phyloP scores from a whole-genome alignment of 2,113 vertebrate genomes.

The Epinephelus moara region DNA sequence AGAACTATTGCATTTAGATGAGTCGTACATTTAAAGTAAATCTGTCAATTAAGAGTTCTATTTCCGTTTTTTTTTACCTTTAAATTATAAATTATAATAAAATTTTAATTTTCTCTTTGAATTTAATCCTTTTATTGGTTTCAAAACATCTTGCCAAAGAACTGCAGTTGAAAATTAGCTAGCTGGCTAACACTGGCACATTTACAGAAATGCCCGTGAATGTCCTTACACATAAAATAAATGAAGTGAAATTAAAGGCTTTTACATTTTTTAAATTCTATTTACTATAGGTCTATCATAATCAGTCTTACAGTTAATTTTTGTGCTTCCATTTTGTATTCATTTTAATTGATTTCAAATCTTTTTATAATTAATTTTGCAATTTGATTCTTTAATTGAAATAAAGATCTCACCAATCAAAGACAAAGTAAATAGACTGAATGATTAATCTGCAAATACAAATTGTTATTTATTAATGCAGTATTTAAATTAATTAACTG shows the following conservation, averaged over 20 bases:
- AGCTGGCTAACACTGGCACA: too few relatives aligned
- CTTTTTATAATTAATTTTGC: not conserved
- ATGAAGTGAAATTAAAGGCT: not conserved
- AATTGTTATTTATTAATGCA: too few relatives aligned
- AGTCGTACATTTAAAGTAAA: not conserved
- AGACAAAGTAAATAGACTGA: not conserved
- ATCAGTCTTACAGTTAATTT: not conserved
- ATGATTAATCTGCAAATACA: not conserved
- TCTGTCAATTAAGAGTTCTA: not conserved
- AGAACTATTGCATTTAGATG: not conserved
- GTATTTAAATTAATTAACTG: too few relatives aligned
- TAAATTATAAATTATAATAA: not conserved
- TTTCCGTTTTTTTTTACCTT: not conserved
- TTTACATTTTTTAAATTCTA: not conserved
- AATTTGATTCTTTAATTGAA: too few relatives aligned
- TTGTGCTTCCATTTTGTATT: not conserved
- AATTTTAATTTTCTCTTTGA: too few relatives aligned
- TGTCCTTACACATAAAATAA: too few relatives aligned
- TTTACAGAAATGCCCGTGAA: too few relatives aligned
- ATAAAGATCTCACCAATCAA: not conserved
- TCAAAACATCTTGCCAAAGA: too few relatives aligned
- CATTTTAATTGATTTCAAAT: not conserved
- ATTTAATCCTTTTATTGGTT: too few relatives aligned
- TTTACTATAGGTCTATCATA: not conserved
- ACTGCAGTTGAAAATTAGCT: too few relatives aligned